Percentiles rank a stretch among this genome's conserved stretches.
These are phyloP conservation scores for Jacana jacana DNA, from an alignment of 2,113 vertebrate species.

Conservation along the genomic window DNA sequence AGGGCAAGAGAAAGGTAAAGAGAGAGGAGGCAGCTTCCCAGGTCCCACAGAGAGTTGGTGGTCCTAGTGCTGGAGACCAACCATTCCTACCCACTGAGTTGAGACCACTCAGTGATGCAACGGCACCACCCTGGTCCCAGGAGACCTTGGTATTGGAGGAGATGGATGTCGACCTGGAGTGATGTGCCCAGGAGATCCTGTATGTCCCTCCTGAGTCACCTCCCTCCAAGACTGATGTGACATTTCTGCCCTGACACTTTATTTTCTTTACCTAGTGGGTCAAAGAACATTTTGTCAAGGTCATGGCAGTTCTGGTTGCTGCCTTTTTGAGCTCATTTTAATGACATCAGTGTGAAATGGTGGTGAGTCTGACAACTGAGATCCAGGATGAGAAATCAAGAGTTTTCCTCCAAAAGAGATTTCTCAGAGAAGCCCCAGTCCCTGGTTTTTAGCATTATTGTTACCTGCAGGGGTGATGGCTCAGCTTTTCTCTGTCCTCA, in stretches of 20 bases:
- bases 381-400: neutral
- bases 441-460: neutral
- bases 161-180: neutral
- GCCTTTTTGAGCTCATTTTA: neutral
- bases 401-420: neutral
- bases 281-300: neutral
- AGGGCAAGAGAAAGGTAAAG: neutral
- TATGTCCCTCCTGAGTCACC: neutral
- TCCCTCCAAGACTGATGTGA: neutral
- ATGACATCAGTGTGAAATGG: fast-evolving
- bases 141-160: fast-evolving
- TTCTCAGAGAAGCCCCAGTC: neutral
- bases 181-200: neutral
- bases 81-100: neutral
- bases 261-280: neutral
- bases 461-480: neutral
- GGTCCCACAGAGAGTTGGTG: fast-evolving
- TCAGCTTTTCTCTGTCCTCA: neutral
- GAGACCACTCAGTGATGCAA: neutral
- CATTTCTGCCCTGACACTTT: neutral
- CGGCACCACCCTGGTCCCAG: fast-evolving
- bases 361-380: neutral
- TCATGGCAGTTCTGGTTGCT: neutral
- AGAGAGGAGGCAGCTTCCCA: neutral
- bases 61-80: neutral